Base-by-base conservation (phyloP, 2,888 invertebrate species). In the Melanostoma mellinum region DNA sequence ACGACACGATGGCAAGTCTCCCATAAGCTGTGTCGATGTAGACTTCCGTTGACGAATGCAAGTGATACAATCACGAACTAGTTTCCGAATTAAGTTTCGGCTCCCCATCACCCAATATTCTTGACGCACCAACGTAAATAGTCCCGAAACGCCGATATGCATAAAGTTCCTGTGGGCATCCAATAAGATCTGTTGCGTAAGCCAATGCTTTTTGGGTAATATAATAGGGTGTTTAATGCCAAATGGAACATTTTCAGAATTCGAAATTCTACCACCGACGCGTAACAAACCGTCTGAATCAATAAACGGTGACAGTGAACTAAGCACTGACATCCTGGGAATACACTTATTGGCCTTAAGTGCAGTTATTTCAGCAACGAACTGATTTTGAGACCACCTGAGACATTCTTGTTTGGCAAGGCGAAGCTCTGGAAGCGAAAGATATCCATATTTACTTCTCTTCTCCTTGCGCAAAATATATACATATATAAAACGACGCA, bases 181-280 rank as follows among this genome's bases (percentile, higher is more conserved):
- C 6, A 46, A 38, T 20, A 86, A 61, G 3, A 86, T 71, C 0
- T 85, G 60, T 3, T 20, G 8, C 0, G 81, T 71, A 0, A 86
- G 40, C 4, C 38, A 72, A 50, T 78, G 74, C 52, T 74, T 38
- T n/a, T 82, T 86, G 33, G 72, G 46, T 4, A 85, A 33, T 9
- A 86, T 86, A 5, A 84, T 32, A 5, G 82, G 85, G 69, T 86
- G 82, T 46, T 85, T 85, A 10, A 80, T 78, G 40, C 77, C 68
- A 38, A 81, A 86, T 1, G 55, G 63, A 5, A 86, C 55, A 4
- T 20, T 20, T 20, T 48, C 38, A 6, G 84, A 74, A 10, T 86
- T 86, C 3, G 71, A 44, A 4, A 85, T 40, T 67, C 86, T 78
- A 4, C 84, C 81, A 30, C 85, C 85, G 9, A 85, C 85, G 35